Conservation (phyloP, 1,140 invertebrate species). For the Drosophila ambigua region DNA sequence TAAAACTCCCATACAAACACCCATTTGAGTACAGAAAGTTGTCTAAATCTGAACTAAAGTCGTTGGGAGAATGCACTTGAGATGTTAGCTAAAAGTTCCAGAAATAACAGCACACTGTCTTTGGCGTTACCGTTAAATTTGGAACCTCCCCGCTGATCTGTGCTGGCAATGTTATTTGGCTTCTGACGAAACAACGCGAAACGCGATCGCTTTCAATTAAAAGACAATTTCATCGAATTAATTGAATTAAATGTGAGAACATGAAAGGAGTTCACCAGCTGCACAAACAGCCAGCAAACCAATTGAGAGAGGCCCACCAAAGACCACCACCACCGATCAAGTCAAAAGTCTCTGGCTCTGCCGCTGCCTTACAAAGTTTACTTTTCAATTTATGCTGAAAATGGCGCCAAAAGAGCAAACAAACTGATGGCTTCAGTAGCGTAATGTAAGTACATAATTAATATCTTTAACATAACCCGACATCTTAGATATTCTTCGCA, state of each 20-base stretch:
- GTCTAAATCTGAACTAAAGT: background rate
- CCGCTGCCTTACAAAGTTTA: slow-evolving; percentile 3
- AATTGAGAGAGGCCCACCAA: slow-evolving; percentile 57
- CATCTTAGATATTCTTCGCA: too few species aligned
- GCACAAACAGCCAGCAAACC: slow-evolving; percentile 76
- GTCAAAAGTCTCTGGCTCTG: background rate
- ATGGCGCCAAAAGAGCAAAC: background rate
- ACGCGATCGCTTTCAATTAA: slow-evolving; percentile 73
- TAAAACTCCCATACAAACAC: slow-evolving; percentile 2
- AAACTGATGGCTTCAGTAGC: too few species aligned
- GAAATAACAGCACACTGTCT: background rate
- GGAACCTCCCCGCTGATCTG: slow-evolving; percentile 3
- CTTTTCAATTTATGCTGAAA: slow-evolving; percentile 20
- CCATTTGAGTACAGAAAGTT: slow-evolving; percentile 19
- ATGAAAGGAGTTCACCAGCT: slow-evolving; percentile 54
- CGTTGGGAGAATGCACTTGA: too few species aligned
- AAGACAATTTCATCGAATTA: slow-evolving; percentile 81
- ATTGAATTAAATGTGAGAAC: slow-evolving; percentile 69
- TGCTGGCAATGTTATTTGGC: slow-evolving; percentile 7
- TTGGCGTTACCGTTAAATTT: slow-evolving; percentile 2
- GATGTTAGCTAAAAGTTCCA: background rate
- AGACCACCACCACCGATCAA: too few species aligned
- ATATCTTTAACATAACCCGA: too few species aligned
- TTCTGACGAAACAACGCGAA: slow-evolving; percentile 41
- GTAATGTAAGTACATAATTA: too few species aligned